phyloP scores from a whole-genome alignment of 2,888 invertebrate species.

The Lampropteryx suffumata region DNA sequence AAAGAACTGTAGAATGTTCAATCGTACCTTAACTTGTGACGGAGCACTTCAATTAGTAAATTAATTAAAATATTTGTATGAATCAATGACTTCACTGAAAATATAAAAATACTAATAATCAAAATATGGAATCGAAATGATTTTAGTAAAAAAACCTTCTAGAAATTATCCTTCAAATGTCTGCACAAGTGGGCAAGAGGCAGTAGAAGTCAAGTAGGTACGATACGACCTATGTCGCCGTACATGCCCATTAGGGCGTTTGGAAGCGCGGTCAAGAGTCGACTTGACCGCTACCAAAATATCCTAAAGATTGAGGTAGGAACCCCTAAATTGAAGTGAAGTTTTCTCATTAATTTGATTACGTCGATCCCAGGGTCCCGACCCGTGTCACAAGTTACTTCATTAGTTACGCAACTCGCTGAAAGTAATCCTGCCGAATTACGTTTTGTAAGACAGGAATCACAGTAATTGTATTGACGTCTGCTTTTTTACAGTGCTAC shows the following conservation, averaged over 20 bases:
- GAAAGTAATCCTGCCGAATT: conserved; percentile 77
- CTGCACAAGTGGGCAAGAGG: conserved; percentile 21
- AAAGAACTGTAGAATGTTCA: not conserved
- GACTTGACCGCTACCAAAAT: conserved; percentile 74
- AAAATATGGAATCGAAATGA: not conserved
- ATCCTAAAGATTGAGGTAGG: conserved; percentile 77
- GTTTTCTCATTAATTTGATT: conserved; percentile 83
- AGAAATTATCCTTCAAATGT: conserved; percentile 24
- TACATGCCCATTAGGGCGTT: conserved; percentile 51
- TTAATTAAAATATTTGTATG: not conserved
- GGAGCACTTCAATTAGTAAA: not conserved
- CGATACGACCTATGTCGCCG: conserved; percentile 45
- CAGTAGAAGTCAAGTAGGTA: conserved; percentile 16
- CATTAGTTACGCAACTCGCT: conserved; percentile 80
- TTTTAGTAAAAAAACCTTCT: not conserved
- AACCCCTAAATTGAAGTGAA: conserved; percentile 80
- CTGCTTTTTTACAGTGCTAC: conserved; percentile 29
- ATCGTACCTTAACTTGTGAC: conserved; percentile 3
- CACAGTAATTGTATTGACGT: conserved; percentile 61
- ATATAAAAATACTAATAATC: not conserved
- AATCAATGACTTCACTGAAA: not conserved
- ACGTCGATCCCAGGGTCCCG: conserved; percentile 77
- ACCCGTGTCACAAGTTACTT: conserved; percentile 83
- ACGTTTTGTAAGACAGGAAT: conserved; percentile 76
- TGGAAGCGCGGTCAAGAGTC: conserved; percentile 44